Base-by-base conservation (phyloP, 2,113 vertebrate species). In the Oenanthe melanoleuca region DNA sequence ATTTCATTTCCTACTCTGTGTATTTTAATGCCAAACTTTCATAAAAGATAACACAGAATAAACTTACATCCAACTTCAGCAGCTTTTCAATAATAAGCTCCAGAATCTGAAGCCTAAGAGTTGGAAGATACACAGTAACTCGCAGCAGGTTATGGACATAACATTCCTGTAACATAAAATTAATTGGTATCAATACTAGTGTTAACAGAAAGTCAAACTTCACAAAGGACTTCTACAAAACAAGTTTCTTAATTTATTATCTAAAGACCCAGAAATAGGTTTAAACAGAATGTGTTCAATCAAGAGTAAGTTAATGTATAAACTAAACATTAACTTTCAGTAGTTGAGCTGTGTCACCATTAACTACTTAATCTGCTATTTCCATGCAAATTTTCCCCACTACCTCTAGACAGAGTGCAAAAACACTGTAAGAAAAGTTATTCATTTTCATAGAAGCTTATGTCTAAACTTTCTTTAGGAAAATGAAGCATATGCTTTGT, bases 71-170 rank as follows among this genome's bases (percentile, higher is more conserved):
- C 87, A 99, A 96, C 66, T 98, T 99, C 53, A 99, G 98, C 94
- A 99, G 97, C 93, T 98, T 99, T 93, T 98, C 98, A 81, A 99
- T 64, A 92, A 99, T 96, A 92, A 99, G 94, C 88, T 99, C 99
- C 95, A 99, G 96, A 34, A 99, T 97, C 23, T 99, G 99, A 96
- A 96, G 97, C 60, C 99, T 98, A 72, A 99, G 95, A 9, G 96
- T 93, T 18, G 99, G 99, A 60, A 99, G 97, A 93, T 99, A 99
- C 6, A 98, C 97, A 0, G 98, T 98, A 92, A 99, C 97, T 82
- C 98, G 98, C 19, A 99, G 95, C 53, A 99, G 93, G 96, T 99
- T 99, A 96, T 99, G 99, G 63, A 99, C 98, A 5, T 99, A 99
- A 95, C 99, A 99, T 93, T 99, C 99, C 99, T 99, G 71, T 18